Conservation (phyloP, 1,140 invertebrate species). For the Contarinia nasturtii region DNA sequence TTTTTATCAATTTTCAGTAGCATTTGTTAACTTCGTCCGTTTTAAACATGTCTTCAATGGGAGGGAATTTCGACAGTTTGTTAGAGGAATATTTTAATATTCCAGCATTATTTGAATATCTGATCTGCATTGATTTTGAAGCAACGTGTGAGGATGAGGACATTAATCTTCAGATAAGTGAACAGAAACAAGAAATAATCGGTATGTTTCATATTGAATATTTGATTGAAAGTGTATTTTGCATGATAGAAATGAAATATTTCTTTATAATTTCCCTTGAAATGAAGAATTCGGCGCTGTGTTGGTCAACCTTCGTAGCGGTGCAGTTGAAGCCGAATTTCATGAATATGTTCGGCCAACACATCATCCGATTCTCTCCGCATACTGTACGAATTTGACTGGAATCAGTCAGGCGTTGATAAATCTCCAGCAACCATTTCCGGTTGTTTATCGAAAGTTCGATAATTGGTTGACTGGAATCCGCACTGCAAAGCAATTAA, state of each 20-base stretch:
- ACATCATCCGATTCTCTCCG: constrained; percentile 29
- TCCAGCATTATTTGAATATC: too few relatives aligned
- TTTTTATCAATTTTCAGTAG: too few relatives aligned
- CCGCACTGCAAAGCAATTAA: background rate
- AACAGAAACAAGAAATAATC: constrained; percentile 26
- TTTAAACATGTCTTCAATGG: too few relatives aligned
- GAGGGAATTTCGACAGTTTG: too few relatives aligned
- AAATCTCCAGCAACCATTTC: constrained; percentile 5
- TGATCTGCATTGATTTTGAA: constrained; percentile 28
- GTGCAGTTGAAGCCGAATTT: constrained; percentile 33
- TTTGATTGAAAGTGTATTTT: too few relatives aligned
- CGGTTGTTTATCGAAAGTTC: background rate
- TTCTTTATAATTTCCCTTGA: too few relatives aligned
- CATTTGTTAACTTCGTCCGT: too few relatives aligned
- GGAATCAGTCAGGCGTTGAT: constrained; percentile 23
- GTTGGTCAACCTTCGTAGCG: constrained; percentile 28
- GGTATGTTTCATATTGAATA: too few relatives aligned
- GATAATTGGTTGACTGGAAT: background rate
- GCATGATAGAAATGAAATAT: too few relatives aligned
- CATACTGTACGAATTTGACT: constrained; percentile 39
- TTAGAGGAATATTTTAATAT: too few relatives aligned
- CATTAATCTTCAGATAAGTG: constrained; percentile 14
- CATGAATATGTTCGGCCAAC: constrained; percentile 35
- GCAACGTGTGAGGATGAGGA: constrained; percentile 27
- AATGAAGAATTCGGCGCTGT: constrained; percentile 51